A percentile compares a stretch with the other conserved stretches of the same genome.
These are phyloP conservation scores for Beris morrisii DNA, from an alignment of 2,888 invertebrate species.

Conservation along the genomic window DNA sequence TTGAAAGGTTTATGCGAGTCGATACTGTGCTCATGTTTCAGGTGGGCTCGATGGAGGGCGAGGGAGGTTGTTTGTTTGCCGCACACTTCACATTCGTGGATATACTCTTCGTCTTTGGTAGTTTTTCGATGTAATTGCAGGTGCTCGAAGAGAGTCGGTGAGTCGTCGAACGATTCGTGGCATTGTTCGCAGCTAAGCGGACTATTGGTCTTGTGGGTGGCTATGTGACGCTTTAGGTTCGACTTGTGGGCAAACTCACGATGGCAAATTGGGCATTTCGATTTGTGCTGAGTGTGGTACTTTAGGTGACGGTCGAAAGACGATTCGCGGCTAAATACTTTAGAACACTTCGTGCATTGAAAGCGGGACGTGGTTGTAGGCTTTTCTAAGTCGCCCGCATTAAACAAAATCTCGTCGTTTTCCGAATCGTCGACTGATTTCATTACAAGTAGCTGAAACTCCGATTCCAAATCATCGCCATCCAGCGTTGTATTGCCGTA, in stretches of 20 bases:
- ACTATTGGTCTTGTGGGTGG: constrained; percentile 27
- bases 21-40: constrained; percentile 33
- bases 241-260: constrained; percentile 33
- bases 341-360: constrained; percentile 29
- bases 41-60: constrained; percentile 31
- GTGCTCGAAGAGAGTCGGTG: constrained; percentile 30
- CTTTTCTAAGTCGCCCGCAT: background rate
- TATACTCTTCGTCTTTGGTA: constrained; percentile 23
- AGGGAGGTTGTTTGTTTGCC: constrained; percentile 31
- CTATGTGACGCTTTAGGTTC: constrained; percentile 37
- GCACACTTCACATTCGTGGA: constrained; percentile 36
- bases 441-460: background rate
- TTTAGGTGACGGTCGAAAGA: constrained; percentile 25
- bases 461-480: background rate
- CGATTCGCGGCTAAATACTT: constrained; percentile 21
- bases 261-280: constrained; percentile 35
- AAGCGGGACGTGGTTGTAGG: background rate
- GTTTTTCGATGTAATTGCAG: constrained; percentile 33
- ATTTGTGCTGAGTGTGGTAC: constrained; percentile 28
- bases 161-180: constrained; percentile 29
- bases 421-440: constrained; percentile 1
- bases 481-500: background rate
- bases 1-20: constrained; percentile 36
- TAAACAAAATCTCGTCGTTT: constrained; percentile 1
- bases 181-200: constrained; percentile 35